Evolutionary conservation across 2,888 invertebrate species (phyloP).

Genomic region (Agrotis exclamationis): DNA sequence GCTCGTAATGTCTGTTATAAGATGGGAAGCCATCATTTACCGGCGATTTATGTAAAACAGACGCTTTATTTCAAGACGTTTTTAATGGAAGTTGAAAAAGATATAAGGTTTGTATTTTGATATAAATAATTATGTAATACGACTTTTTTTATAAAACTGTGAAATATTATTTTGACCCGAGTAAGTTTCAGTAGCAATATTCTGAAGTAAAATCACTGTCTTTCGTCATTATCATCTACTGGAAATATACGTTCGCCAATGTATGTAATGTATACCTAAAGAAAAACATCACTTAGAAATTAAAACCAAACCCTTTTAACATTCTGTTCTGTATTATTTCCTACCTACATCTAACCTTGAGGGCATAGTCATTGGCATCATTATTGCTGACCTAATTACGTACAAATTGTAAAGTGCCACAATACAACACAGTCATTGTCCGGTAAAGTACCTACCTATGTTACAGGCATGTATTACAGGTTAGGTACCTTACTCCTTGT

Average conservation of each 20-base stretch:
- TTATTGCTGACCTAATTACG: slow-evolving; percentile 23
- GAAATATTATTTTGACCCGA: no score
- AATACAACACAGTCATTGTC: not conserved
- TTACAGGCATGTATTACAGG: not conserved
- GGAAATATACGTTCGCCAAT: no score
- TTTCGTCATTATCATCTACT: no score
- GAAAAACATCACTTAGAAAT: no score
- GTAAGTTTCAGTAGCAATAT: no score
- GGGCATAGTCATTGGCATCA: not conserved
- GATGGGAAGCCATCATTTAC: slow-evolving; percentile 39
- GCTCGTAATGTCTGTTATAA: slow-evolving; percentile 47
- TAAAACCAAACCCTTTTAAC: no score
- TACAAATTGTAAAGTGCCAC: not conserved
- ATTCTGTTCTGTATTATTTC: no score
- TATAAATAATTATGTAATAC: not conserved
- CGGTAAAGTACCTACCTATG: not conserved
- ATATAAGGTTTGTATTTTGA: not conserved
- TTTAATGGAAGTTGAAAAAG: slow-evolving; percentile 29
- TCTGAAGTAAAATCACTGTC: no score
- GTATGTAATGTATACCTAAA: no score
- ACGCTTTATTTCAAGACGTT: slow-evolving; percentile 33
- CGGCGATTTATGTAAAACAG: slow-evolving; percentile 48
- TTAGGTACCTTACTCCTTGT: no score
- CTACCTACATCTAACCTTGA: no score
- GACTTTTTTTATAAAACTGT: no score